Evolutionary conservation across 2,888 invertebrate genomes (phyloP), one percentile per base, ranked within the genome.

Genomic region (Oconnorella tubifera): DNA sequence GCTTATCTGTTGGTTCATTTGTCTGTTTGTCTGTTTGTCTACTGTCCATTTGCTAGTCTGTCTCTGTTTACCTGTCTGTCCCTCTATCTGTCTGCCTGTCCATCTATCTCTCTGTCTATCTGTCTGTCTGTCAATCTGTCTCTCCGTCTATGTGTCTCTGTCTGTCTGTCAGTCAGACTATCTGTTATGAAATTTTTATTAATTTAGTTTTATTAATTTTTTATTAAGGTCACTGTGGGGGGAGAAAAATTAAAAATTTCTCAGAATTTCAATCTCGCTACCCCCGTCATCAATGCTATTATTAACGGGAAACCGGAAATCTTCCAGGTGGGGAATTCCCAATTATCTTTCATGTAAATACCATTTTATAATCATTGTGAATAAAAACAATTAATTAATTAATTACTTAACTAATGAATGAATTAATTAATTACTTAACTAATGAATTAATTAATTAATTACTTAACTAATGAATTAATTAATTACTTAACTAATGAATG

Each of bases 171-270:
- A 14, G 19, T 40, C 19, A 19, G 10, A 14, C 40, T 40, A 14
- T 40, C 10, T 40, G 40, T 40, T 40, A 14, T 40, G 10, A 14
- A 40, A 14, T 40, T 14, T 40, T 10, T 40, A 19, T 14, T 40
- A 40, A 10, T 14, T 40, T 19, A 14, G 19, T 40, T 40, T 40
- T 40, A 10, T 40, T 40, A 19, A 14, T 3, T 25, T 57, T 58
- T 14, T 60, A 58, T 64, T 29, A 51, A 69, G 70, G 70, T 70
- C 48, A 62, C 3, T 3, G 27, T 69, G 75, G 53, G 33, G 27
- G 72, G 74, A 76, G n/a, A 78, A 68, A 68, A 83, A 78, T 63
- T 78, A 80, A 65, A 73, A 76, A 63, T 75, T 19, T 62, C 58
- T 2, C 65, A 74, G 58, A 70, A 73, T 59, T 75, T 75, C 65